Evolutionary conservation across 1,140 invertebrate genomes (phyloP).

Genomic region (Neodiprion virginianus): DNA sequence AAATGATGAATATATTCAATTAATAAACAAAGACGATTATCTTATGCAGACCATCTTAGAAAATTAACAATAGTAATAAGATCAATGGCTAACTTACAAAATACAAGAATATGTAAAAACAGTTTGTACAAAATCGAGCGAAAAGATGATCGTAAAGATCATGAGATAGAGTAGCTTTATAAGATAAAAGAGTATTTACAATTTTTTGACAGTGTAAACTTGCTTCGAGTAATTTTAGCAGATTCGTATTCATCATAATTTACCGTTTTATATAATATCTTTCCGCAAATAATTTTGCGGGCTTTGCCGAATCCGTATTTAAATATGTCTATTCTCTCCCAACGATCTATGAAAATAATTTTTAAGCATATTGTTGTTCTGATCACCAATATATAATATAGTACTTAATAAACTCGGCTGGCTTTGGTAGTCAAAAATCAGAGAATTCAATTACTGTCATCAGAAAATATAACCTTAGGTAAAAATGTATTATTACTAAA

Average conservation of each 20-base stretch:
- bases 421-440: slow-evolving; percentile 12
- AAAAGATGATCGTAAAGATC: slow-evolving; percentile 45
- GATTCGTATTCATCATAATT: slow-evolving; percentile 9
- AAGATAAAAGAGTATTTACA: slow-evolving; percentile 54
- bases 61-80: slow-evolving; percentile 36
- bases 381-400: slow-evolving; percentile 11
- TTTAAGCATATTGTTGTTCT: slow-evolving; percentile 34
- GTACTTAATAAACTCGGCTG: neutral
- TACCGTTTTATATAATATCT: neutral
- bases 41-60: slow-evolving; percentile 41
- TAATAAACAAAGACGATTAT: slow-evolving; percentile 43
- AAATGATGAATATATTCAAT: slow-evolving; percentile 35
- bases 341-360: slow-evolving; percentile 43
- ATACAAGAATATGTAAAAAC: slow-evolving; percentile 57
- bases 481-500: neutral
- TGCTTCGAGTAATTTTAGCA: slow-evolving; percentile 13
- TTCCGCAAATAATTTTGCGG: slow-evolving; percentile 9
- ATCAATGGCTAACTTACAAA: slow-evolving; percentile 35
- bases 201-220: slow-evolving; percentile 19
- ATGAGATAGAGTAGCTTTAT: slow-evolving; percentile 43
- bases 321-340: slow-evolving; percentile 36
- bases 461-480: neutral
- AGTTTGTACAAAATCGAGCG: slow-evolving; percentile 61
- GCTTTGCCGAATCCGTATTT: slow-evolving; percentile 29
- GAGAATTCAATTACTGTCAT: slow-evolving; percentile 16